Base-by-base conservation (phyloP, 2,888 invertebrate genomes). In the Antheraea assamensis region DNA sequence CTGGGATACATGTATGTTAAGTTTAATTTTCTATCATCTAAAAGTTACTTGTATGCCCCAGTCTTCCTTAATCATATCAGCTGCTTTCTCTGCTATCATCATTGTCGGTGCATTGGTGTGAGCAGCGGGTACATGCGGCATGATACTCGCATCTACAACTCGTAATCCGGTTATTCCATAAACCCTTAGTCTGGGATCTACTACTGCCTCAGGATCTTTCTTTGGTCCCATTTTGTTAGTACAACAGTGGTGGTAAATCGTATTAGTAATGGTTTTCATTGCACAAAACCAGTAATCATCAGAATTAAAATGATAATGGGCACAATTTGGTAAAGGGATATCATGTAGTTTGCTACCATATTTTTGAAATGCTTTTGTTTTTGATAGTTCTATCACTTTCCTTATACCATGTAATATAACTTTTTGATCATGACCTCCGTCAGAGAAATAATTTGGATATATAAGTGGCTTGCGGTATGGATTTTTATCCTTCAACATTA, bases 211-310 rank as follows among this genome's bases (percentile, higher is more conserved):
- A 21, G 92, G 87, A 78, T 95, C 95, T 31, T 83, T 83, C 0
- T 79, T 80, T 0, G 93, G 93, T 0, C 95, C 95, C 95, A 95
- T 95, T 78, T 94, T 93, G 76, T 91, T 94, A 0, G 95, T 95
- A 75, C 95, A 94, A 13, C 94, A 94, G 78, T 95, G 95, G 79
- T 95, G 95, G 77, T 95, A 95, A 76, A 95, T 42, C 10, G 95
- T 95, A 68, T 91, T 94, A 0, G 95, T 95, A 70, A 95, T 88
- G n/a, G 91, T 91, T 75, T 85, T 90, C 77, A 92, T 90, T 72
- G 96, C 96, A 77, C 98, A 98, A 58, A 94, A 95, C 96, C 97
- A 96, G 83, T 97, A 97, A 8, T 94, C 95, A 81, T 97, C 96
- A 0, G 95, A 95, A 55, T 92, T 89, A 78, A 96, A 95, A 70